Base-by-base conservation (phyloP, 1,140 invertebrate species). In the Forficula auricularia region DNA sequence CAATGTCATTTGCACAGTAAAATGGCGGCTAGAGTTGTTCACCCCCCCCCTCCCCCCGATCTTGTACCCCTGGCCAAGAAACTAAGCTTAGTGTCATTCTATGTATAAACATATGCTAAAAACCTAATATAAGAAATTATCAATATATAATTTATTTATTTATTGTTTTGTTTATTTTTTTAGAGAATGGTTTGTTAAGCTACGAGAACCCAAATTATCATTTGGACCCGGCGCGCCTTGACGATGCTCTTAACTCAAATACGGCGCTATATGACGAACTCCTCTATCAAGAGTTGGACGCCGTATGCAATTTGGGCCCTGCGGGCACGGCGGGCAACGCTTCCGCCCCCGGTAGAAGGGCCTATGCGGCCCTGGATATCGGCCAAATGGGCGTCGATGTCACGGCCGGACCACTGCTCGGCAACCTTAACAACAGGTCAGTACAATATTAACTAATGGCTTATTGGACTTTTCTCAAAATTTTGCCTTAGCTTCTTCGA, bases 121-220 rank as follows among this genome's bases (percentile, higher is more conserved):
- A n/a, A n/a, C n/a, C n/a, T n/a, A n/a, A n/a, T n/a, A n/a, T n/a
- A n/a, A n/a, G n/a, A n/a, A n/a, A n/a, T n/a, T n/a, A n/a, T n/a
- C n/a, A n/a, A n/a, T n/a, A n/a, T n/a, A n/a, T n/a, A n/a, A n/a
- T n/a, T n/a, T n/a, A n/a, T n/a, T n/a, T n/a, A n/a, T n/a, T n/a
- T n/a, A n/a, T n/a, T n/a, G n/a, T n/a, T n/a, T n/a, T n/a, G n/a
- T n/a, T n/a, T n/a, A n/a, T n/a, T n/a, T n/a, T 71, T 68, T n/a
- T 71, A 85, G 83, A 85, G 65, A 86, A 84, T 67, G 81, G 81
- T 53, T 71, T 84, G 36, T 66, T 85, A 50, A 85, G 82, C 50
- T 86, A 84, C 63, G 80, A 85, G 63, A 87, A 86, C 61, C 82
- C 82, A 7, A 85, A 86, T 62, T 87, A 86, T 59, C 79, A 83